Evolutionary conservation across 2,888 invertebrate species (phyloP), one percentile per base, ranked within the genome.

Genomic region (Elegia similella): DNA sequence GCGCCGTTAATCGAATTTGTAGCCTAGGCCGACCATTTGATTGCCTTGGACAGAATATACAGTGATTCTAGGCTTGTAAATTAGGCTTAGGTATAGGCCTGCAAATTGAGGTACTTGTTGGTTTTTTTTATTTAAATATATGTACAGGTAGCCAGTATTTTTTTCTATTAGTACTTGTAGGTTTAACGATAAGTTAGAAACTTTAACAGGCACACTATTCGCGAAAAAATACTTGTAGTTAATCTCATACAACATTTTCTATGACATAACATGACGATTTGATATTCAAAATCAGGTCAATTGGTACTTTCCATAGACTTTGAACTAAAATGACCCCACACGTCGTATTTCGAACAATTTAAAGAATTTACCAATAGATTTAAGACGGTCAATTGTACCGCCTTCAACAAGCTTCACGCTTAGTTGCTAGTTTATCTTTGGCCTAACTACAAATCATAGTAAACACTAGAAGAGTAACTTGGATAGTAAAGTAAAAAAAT

Each of bases 371-470:
- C 38, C 38, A 34, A 34, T 34, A 50, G 48, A 34, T 50, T 17
- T 34, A 6, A 16, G 34, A 50, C 50, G 50, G 50, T 50, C 50
- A 50, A 50, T 50, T 50, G 50, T 50, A 6, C 50, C 34, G 32
- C 34, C 32, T 30, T 48, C 10, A 12, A 34, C 50, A 16, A 16
- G 17, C 34, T 13, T 50, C 34, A 50, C 50, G 50, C 50, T 38
- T 50, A 50, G 50, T 50, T 50, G 50, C 15, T 17, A 16, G 50
- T 50, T 38, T 15, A 32, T n/a, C 34, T 16, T 15, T 17, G 38
- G n/a, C n/a, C 38, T 38, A n/a, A 12, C 8, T 12, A 38, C n/a
- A 38, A 10, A 38, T 1, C 5, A 38, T 3, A n/a, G n/a, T n/a
- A 10, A 12, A 3, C 12, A 10, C 1, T 12, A 38, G 38, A 38